Evolutionary conservation across 2,113 vertebrate species (phyloP).

Genomic region (Myrmecobius fasciatus): DNA sequence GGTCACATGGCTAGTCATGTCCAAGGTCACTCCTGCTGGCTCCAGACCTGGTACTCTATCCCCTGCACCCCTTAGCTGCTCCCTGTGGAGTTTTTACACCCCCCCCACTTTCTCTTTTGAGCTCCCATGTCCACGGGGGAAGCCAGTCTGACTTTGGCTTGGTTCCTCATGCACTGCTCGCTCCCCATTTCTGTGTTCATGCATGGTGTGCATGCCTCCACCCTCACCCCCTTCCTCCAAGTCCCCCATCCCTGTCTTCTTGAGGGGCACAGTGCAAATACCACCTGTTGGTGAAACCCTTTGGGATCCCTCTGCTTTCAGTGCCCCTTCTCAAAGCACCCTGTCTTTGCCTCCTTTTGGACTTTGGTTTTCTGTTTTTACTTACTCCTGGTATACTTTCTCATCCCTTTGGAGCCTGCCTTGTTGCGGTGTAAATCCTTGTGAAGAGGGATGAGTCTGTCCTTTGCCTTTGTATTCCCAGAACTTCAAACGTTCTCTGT

Average conservation of each 20-base stretch:
- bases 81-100: no score
- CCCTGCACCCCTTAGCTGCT: no score
- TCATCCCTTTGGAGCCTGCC: not conserved
- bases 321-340: not conserved
- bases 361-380: not conserved
- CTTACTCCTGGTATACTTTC: not conserved
- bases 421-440: not conserved
- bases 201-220: not conserved
- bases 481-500: not conserved
- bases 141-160: not conserved
- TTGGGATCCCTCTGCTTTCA: not conserved
- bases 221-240: no score
- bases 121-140: no score
- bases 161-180: not conserved
- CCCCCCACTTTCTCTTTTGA: not conserved
- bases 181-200: no score
- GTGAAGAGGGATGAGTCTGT: not conserved
- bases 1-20: not conserved
- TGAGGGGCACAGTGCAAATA: not conserved
- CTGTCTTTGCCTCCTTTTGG: not conserved
- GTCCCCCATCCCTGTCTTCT: not conserved
- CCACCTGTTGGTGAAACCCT: not conserved
- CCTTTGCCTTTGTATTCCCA: not conserved
- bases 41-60: no score
- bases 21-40: no score